Percentiles rank a stretch among this genome's conserved stretches.
These are phyloP conservation scores for Galleria mellonella DNA, from an alignment of 1,140 invertebrate genomes.

Conservation along the genomic window DNA sequence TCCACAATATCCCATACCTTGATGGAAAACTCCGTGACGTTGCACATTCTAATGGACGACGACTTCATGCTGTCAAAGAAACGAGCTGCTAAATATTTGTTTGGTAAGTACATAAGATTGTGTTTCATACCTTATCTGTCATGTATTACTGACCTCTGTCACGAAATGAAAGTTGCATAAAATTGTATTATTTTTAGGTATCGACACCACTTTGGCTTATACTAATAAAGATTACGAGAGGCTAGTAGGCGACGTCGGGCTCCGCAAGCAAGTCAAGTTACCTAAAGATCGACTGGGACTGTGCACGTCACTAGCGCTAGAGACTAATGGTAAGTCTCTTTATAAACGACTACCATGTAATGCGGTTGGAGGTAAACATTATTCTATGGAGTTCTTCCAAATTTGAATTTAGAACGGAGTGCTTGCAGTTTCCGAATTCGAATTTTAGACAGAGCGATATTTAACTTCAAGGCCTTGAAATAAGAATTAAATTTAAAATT, in stretches of 20 bases:
- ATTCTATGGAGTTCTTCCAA: too few relatives aligned
- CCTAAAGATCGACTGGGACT: conserved; percentile 84
- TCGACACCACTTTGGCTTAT: conserved; percentile 83
- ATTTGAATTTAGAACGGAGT: too few relatives aligned
- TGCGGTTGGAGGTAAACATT: too few relatives aligned
- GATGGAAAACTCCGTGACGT: conserved; percentile 84
- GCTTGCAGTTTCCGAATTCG: too few relatives aligned
- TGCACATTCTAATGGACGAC: conserved; percentile 89
- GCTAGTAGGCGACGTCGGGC: conserved; percentile 78
- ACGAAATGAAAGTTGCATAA: too few relatives aligned
- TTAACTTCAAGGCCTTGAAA: too few relatives aligned
- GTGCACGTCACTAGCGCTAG: conserved; percentile 87
- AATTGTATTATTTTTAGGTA: too few relatives aligned
- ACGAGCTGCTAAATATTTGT: conserved; percentile 82
- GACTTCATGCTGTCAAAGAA: conserved; percentile 84
- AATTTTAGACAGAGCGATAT: too few relatives aligned
- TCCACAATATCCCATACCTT: conserved; percentile 84
- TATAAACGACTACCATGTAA: too few relatives aligned
- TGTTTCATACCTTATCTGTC: too few relatives aligned
- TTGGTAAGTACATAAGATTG: conserved; percentile 75
- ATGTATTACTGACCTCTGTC: too few relatives aligned
- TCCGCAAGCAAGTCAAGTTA: conserved; percentile 82
- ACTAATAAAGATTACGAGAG: conserved; percentile 84
- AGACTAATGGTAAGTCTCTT: conserved; percentile 82
- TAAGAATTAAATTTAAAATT: too few relatives aligned